These are phyloP conservation scores for Catagonus wagneri DNA, from an alignment of 2,113 vertebrate species.

Conservation along the genomic window DNA sequence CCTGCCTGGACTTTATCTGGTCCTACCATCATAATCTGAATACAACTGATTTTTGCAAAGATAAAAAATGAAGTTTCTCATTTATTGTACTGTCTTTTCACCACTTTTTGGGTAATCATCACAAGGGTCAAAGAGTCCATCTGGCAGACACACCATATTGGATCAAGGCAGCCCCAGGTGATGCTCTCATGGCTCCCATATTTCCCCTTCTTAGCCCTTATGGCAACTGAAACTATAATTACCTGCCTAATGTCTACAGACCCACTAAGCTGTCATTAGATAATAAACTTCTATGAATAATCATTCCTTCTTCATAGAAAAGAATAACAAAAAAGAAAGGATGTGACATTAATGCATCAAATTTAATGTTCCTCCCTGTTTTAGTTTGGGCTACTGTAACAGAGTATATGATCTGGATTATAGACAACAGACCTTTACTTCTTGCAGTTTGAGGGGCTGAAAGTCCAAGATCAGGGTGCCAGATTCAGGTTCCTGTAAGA, in stretches of 20 bases:
- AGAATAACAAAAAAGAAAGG: constrained; percentile 12
- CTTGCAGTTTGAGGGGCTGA: background rate
- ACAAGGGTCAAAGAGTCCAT: background rate
- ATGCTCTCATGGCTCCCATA: background rate
- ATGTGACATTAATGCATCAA: background rate
- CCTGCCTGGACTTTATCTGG: background rate
- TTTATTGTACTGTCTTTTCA: background rate
- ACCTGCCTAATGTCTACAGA: background rate
- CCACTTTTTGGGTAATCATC: background rate
- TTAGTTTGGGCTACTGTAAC: background rate
- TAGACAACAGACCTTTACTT: background rate
- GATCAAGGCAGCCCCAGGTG: background rate
- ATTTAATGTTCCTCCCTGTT: background rate
- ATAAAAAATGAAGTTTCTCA: background rate
- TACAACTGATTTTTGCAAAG: background rate
- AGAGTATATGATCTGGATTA: background rate
- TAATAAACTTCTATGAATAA: constrained; percentile 14
- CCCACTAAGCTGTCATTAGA: background rate
- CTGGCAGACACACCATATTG: background rate
- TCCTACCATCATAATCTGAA: background rate
- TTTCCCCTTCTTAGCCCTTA: background rate
- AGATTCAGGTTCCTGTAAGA: background rate
- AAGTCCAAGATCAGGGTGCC: background rate
- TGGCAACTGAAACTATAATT: background rate
- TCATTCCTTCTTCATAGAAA: background rate